Percentiles rank a stretch among this genome's conserved stretches.
Conservation (phyloP, 1,140 invertebrate genomes). For the Calephelis virginiensis region DNA sequence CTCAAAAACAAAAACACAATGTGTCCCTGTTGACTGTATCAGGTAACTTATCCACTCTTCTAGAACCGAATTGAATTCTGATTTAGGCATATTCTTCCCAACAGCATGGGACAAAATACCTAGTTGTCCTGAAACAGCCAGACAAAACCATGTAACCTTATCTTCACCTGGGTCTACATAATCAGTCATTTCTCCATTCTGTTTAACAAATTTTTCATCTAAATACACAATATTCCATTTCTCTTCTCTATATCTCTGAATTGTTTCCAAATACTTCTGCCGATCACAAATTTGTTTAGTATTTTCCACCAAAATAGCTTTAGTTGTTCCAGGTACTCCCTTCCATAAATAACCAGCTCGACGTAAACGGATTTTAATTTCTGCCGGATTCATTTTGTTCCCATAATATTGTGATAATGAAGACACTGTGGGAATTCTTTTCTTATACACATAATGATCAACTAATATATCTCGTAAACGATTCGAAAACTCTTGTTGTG, state of each 20-base stretch:
- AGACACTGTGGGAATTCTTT: background rate
- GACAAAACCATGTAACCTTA: background rate
- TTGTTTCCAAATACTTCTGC: constrained; percentile 10
- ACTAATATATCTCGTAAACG: background rate
- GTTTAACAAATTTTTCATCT: constrained; percentile 2
- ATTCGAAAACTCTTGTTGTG: background rate
- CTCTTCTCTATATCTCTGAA: constrained; percentile 1
- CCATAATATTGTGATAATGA: background rate
- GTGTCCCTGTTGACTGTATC: background rate
- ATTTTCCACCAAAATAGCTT: constrained; percentile 12
- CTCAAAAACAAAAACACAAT: constrained; percentile 9
- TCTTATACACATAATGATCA: constrained; percentile 5
- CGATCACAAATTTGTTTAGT: background rate
- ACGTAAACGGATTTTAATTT: background rate
- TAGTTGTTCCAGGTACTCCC: constrained; percentile 14
- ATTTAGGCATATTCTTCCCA: background rate
- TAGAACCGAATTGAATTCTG: background rate
- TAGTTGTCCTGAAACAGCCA: constrained; percentile 1
- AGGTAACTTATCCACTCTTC: background rate
- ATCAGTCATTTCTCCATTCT: background rate
- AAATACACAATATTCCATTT: constrained; percentile 15
- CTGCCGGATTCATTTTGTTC: background rate
- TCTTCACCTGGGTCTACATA: background rate
- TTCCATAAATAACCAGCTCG: background rate
- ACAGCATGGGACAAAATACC: background rate